phyloP scores from a whole-genome alignment of 2,888 invertebrate species.

The Protodeltote pygarga region DNA sequence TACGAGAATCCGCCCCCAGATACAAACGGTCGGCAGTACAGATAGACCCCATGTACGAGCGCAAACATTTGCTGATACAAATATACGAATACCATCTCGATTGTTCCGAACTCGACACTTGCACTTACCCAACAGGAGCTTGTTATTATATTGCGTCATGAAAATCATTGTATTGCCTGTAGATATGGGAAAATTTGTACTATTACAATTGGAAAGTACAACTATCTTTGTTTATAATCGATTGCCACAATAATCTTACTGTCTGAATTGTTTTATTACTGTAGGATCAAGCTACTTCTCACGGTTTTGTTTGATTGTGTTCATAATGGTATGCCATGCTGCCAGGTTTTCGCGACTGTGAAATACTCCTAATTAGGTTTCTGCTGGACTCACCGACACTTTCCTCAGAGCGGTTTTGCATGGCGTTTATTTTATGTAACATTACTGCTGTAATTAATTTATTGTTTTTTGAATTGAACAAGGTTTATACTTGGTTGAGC shows the following conservation, averaged over 20 bases:
- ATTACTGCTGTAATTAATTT: constrained; percentile 21
- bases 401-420: constrained; percentile 31
- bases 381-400: constrained; percentile 3
- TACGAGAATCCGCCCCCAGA: no score
- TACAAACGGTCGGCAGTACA: constrained; percentile 24
- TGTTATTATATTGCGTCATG: constrained; percentile 42
- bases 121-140: constrained; percentile 27
- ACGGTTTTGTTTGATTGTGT: constrained; percentile 47
- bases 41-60: constrained; percentile 43
- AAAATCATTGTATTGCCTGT: constrained; percentile 30
- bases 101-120: constrained; percentile 46
- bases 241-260: constrained; percentile 40
- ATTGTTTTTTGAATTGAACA: constrained; percentile 1
- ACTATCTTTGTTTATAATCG: constrained; percentile 34
- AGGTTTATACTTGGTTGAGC: constrained; percentile 9
- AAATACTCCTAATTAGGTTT: constrained; percentile 11
- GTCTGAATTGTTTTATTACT: constrained; percentile 32
- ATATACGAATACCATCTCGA: constrained; percentile 52
- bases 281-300: constrained; percentile 43
- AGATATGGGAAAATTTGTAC: constrained; percentile 47
- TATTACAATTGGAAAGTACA: constrained; percentile 34
- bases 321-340: constrained; percentile 20
- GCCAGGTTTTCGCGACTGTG: constrained; percentile 15
- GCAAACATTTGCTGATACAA: constrained; percentile 48
- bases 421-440: constrained; percentile 34